A percentile compares a stretch with the other conserved stretches of the same genome.
Evolutionary conservation across 2,797 vertebrate species (phyloP).

Genomic region (Sebastes wilsoni): DNA sequence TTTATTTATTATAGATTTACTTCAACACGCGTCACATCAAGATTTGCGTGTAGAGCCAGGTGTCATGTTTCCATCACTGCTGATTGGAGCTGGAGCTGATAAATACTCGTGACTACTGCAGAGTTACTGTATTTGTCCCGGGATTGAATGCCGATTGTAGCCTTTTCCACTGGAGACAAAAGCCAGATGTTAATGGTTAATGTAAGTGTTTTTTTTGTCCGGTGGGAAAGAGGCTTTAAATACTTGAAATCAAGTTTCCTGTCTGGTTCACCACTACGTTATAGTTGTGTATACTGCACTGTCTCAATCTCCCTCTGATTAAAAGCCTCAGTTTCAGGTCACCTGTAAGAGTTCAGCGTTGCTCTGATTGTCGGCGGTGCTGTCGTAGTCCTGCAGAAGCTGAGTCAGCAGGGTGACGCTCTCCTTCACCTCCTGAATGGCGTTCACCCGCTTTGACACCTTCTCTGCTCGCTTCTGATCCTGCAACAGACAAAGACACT

Average conservation of each 20-base stretch:
- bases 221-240: no score
- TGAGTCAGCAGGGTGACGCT: slow-evolving; percentile 92
- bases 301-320: neutral
- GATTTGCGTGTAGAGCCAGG: accelerated
- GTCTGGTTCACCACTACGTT: neutral
- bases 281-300: no score
- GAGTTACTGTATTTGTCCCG: no score
- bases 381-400: slow-evolving; percentile 90
- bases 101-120: no score
- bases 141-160: no score
- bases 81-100: no score
- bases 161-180: no score
- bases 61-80: no score
- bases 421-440: slow-evolving; percentile 96
- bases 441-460: slow-evolving; percentile 93
- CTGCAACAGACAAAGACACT: slow-evolving; percentile 61
- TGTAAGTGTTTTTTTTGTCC: no score
- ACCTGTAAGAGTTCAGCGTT: slow-evolving; percentile 94
- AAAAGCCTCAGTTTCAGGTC: neutral
- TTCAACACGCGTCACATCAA: no score
- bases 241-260: neutral
- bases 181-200: no score
- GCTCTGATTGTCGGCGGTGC: slow-evolving; percentile 76
- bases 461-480: slow-evolving; percentile 97
- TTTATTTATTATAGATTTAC: no score